phyloP scores from a whole-genome alignment of 2,888 invertebrate species.

The Aphodius granarius region DNA sequence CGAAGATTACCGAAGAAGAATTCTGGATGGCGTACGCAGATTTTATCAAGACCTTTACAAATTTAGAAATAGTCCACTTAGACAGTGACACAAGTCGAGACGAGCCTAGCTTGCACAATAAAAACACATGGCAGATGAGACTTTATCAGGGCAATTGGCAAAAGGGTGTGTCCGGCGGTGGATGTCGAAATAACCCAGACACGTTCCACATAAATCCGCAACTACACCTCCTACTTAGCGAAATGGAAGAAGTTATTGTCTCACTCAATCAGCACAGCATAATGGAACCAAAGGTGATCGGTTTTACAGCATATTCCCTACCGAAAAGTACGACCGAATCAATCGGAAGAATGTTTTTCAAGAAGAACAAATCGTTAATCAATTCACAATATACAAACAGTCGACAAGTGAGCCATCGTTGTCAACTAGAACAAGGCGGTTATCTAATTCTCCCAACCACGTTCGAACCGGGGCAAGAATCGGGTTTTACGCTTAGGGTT shows the following conservation, averaged over 20 bases:
- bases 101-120: conserved; percentile 76
- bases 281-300: conserved; percentile 91
- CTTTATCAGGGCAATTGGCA: conserved; percentile 87
- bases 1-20: conserved; percentile 49
- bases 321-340: conserved; percentile 73
- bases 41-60: conserved; percentile 79
- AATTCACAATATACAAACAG: conserved; percentile 93
- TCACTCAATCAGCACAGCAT: conserved; percentile 88
- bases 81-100: conserved; percentile 86
- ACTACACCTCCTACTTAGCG: conserved; percentile 75
- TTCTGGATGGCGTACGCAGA: conserved; percentile 79
- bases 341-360: conserved; percentile 79
- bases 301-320: conserved; percentile 82
- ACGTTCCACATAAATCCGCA: conserved; percentile 94
- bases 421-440: conserved; percentile 77
- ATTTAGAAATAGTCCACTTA: conserved; percentile 82
- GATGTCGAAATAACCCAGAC: conserved; percentile 87
- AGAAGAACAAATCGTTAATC: conserved; percentile 81
- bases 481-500: conserved; percentile 82
- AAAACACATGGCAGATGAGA: conserved; percentile 85
- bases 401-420: conserved; percentile 73
- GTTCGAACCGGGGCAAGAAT: conserved; percentile 88
- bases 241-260: conserved; percentile 80
- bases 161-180: conserved; percentile 85
- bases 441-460: conserved; percentile 89